Conservation (phyloP, 2,113 vertebrate genomes). For the Equus przewalskii region DNA sequence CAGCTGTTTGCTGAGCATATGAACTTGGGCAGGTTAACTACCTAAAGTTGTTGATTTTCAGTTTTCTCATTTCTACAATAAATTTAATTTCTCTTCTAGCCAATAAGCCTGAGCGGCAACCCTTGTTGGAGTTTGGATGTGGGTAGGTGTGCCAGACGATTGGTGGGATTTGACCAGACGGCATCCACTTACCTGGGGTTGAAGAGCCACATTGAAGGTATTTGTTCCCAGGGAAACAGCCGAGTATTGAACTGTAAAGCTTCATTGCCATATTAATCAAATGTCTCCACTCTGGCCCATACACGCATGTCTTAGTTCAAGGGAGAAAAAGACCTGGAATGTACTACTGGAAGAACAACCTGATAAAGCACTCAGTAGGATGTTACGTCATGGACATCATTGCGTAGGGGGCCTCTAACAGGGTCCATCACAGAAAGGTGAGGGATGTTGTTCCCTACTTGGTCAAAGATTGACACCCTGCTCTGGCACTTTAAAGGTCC, state of each 20-base stretch:
- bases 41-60: background rate
- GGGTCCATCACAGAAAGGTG: background rate
- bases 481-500: background rate
- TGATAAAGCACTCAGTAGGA: background rate
- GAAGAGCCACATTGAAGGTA: background rate
- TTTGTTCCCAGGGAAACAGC: background rate
- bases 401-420: background rate
- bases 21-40: background rate
- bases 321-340: background rate
- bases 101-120: background rate
- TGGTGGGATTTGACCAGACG: background rate
- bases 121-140: background rate
- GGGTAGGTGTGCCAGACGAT: background rate
- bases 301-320: background rate
- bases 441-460: background rate
- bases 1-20: background rate
- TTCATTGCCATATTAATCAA: background rate
- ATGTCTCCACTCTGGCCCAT: background rate
- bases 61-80: background rate
- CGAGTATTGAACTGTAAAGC: background rate
- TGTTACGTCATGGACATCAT: background rate
- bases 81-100: conserved; percentile 16
- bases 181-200: background rate
- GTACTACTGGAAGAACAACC: background rate
- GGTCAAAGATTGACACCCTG: background rate